Conservation (phyloP, 2,797 vertebrate genomes). For the Tarsius wallacei region DNA sequence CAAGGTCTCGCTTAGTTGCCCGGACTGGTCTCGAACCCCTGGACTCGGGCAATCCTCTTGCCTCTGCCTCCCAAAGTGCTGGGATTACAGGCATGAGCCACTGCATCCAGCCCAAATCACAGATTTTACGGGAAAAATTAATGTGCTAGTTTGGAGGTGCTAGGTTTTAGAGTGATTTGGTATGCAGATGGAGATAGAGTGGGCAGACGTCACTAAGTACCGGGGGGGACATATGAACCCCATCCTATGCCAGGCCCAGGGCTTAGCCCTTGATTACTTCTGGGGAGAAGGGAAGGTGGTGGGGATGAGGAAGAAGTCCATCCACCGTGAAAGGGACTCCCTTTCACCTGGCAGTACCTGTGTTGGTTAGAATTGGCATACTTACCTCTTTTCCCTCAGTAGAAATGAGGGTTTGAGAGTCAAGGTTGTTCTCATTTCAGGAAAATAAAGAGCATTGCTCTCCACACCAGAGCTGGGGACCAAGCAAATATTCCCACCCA, state of each 20-base stretch:
- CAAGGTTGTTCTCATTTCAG: constrained; percentile 51
- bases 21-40: too few relatives aligned
- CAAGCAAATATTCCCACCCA: constrained; percentile 20
- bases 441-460: constrained; percentile 61
- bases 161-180: background rate
- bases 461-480: constrained; percentile 50
- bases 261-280: background rate
- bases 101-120: background rate
- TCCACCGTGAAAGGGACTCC: background rate
- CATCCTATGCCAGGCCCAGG: background rate
- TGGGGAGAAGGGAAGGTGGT: background rate
- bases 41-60: too few relatives aligned
- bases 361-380: background rate
- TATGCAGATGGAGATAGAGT: background rate
- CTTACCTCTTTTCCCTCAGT: background rate
- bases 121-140: constrained; percentile 12
- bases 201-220: background rate
- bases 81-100: too few relatives aligned
- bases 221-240: background rate
- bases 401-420: background rate
- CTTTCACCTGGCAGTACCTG: background rate
- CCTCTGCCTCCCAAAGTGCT: too few relatives aligned
- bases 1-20: too few relatives aligned
- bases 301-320: background rate
- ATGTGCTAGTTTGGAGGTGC: background rate